A percentile compares a stretch with the other conserved stretches of the same genome.
These are phyloP conservation scores for Uropsilus gracilis DNA, from an alignment of 2,113 vertebrate species.

Conservation along the genomic window DNA sequence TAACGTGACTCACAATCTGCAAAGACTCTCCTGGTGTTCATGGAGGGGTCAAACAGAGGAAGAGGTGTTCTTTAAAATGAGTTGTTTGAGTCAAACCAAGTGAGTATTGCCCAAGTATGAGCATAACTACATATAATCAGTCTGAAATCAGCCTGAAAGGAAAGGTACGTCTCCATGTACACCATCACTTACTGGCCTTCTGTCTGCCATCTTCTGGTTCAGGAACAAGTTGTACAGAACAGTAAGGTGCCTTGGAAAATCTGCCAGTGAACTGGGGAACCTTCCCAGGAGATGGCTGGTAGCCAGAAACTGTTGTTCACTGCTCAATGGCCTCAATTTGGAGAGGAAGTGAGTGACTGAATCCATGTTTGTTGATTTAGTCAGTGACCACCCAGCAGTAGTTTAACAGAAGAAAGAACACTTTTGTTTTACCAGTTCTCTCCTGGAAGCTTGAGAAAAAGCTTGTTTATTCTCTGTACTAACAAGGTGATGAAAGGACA, in stretches of 20 bases:
- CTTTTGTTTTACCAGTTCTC: constrained; percentile 49
- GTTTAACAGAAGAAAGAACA: constrained; percentile 17
- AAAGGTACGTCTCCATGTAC: not conserved
- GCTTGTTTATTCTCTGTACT: not conserved
- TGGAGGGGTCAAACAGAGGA: not conserved
- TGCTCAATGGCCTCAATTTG: constrained; percentile 50
- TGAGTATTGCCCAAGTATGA: not conserved
- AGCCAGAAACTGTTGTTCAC: constrained; percentile 49
- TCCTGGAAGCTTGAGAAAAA: constrained; percentile 58
- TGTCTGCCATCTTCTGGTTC: not conserved
- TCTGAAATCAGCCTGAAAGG: not conserved
- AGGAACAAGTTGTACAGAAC: not conserved
- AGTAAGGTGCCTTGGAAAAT: not conserved
- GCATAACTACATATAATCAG: not conserved
- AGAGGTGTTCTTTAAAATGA: not conserved
- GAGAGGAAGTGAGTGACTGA: constrained; percentile 58
- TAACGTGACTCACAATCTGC: not conserved
- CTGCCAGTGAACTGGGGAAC: not conserved
- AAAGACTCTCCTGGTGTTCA: not conserved
- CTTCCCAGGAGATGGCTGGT: constrained; percentile 25
- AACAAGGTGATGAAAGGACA: not conserved
- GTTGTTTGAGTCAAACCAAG: not conserved
- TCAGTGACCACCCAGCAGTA: constrained; percentile 54
- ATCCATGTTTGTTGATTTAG: constrained; percentile 58
- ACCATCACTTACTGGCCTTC: not conserved